Evolutionary conservation across 1,140 invertebrate genomes (phyloP).

Genomic region (Aphaenogaster floridana): DNA sequence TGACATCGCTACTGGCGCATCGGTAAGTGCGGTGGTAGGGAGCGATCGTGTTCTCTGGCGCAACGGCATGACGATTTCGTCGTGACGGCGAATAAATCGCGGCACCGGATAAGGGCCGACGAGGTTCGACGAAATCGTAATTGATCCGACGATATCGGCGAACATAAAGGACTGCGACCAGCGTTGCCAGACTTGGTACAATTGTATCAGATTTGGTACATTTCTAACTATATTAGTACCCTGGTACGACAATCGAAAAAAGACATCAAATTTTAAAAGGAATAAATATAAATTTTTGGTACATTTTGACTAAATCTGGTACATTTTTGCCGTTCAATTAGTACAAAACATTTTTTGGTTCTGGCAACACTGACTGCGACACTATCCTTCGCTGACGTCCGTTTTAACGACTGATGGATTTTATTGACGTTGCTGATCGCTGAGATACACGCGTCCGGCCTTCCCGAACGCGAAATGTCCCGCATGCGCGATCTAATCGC

Average conservation of each 20-base stretch:
- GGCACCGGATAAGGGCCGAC: slow-evolving; percentile 17
- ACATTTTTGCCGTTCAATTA: no score
- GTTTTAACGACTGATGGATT: slow-evolving; percentile 43
- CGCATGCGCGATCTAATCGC: slow-evolving; percentile 1
- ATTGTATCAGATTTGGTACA: no score
- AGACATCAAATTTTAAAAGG: no score
- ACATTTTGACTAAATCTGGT: no score
- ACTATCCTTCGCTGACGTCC: not conserved
- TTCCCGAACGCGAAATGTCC: slow-evolving; percentile 2
- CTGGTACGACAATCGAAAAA: no score
- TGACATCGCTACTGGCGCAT: not conserved
- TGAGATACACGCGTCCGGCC: not conserved
- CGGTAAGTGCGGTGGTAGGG: not conserved
- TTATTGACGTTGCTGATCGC: slow-evolving; percentile 33
- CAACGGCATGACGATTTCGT: not conserved
- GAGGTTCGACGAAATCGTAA: slow-evolving; percentile 54
- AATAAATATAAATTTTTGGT: no score
- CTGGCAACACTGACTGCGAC: no score
- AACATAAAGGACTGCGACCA: not conserved
- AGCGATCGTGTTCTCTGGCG: slow-evolving; percentile 22
- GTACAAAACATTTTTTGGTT: no score
- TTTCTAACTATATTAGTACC: no score
- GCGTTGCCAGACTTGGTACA: no score
- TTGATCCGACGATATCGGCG: slow-evolving; percentile 44
- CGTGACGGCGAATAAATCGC: slow-evolving; percentile 39